Percentiles rank a stretch among this genome's conserved stretches.
These are phyloP conservation scores for Oenanthe oenanthe DNA, from an alignment of 2,113 vertebrate species.

Conservation along the genomic window DNA sequence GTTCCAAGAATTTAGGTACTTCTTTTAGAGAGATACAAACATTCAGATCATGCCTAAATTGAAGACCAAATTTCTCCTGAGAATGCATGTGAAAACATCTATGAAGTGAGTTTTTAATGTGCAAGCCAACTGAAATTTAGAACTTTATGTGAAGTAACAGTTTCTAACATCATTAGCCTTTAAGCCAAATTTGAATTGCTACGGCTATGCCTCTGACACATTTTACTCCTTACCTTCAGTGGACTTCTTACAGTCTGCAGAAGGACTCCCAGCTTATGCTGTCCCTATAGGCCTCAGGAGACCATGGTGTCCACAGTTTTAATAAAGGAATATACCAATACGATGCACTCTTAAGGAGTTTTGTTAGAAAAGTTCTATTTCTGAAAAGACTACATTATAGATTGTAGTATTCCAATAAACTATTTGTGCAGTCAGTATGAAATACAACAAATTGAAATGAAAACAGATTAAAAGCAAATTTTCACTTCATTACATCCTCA, in stretches of 20 bases:
- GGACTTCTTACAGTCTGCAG: slow-evolving; percentile 55
- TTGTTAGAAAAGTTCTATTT: slow-evolving; percentile 53
- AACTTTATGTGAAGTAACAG: neutral
- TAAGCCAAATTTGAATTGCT: slow-evolving; percentile 2
- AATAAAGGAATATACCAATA: slow-evolving; percentile 52
- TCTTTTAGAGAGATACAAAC: neutral
- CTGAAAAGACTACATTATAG: slow-evolving; percentile 54
- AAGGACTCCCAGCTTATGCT: slow-evolving; percentile 35
- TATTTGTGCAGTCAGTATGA: slow-evolving; percentile 14
- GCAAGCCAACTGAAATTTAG: slow-evolving; percentile 17
- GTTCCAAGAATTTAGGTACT: neutral
- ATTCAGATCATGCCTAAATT: neutral
- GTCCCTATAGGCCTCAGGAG: slow-evolving; percentile 53
- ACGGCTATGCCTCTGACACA: neutral
- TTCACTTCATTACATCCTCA: neutral
- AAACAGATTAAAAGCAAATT: slow-evolving; percentile 1
- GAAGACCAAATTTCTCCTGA: neutral
- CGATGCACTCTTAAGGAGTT: slow-evolving; percentile 53
- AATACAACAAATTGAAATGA: slow-evolving; percentile 7
- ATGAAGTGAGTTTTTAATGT: neutral
- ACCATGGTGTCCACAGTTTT: slow-evolving; percentile 55
- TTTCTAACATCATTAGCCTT: neutral
- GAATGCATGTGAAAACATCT: neutral
- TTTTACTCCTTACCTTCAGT: slow-evolving; percentile 46
- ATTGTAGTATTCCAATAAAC: slow-evolving; percentile 33